A percentile compares a stretch with the other conserved stretches of the same genome.
Evolutionary conservation across 1,140 invertebrate species (phyloP).

Genomic region (Pseudoatta argentina): DNA sequence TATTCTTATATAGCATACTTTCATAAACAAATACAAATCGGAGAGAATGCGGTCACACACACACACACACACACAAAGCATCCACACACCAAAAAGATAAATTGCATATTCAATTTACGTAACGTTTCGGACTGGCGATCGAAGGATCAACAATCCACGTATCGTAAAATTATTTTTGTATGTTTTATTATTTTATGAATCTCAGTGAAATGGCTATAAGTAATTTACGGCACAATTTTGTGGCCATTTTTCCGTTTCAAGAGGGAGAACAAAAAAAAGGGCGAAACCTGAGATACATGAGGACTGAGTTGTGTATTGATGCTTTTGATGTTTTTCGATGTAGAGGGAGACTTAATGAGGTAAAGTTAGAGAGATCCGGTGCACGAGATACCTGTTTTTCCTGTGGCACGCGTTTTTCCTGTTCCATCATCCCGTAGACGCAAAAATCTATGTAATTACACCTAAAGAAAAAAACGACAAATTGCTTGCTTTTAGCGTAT

Average conservation of each 20-base stretch:
- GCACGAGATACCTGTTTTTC: constrained; percentile 44
- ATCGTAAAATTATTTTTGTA: constrained; percentile 37
- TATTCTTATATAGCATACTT: constrained; percentile 23
- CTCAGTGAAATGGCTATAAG: constrained; percentile 11
- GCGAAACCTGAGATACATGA: constrained; percentile 2
- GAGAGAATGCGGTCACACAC: constrained; percentile 13
- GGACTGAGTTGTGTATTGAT: constrained; percentile 19
- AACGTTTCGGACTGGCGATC: constrained; percentile 35
- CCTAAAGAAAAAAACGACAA: background rate
- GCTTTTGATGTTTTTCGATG: constrained; percentile 54
- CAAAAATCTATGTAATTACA: background rate
- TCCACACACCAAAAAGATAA: background rate
- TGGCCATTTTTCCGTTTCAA: background rate
- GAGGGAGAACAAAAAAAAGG: background rate
- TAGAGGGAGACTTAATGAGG: constrained; percentile 24
- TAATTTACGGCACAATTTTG: background rate
- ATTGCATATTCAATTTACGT: constrained; percentile 43
- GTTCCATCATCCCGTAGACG: constrained; percentile 1
- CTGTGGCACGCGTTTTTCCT: constrained; percentile 3
- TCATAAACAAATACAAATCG: constrained; percentile 26
- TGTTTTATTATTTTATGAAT: constrained; percentile 23
- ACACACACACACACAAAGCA: constrained; percentile 1
- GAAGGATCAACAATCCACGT: constrained; percentile 3
- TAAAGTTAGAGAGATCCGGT: constrained; percentile 30
- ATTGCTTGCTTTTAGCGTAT: constrained; percentile 24